Base-by-base conservation (phyloP, 1,140 invertebrate genomes). In the Formica selysi region DNA sequence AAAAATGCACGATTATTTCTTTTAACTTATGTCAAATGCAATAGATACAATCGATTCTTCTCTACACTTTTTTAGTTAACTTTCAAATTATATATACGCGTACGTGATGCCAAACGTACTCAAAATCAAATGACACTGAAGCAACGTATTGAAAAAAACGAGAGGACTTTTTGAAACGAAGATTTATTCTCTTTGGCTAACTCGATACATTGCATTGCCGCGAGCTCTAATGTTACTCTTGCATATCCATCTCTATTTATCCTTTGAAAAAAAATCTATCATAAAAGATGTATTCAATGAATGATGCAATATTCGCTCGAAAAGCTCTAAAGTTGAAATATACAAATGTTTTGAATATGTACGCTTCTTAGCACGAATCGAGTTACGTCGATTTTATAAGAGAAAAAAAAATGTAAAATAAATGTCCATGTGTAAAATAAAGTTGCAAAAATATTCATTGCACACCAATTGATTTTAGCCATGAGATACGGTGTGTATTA, bases 391-490 rank as follows among this genome's bases (percentile, higher is more conserved):
- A 68, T 0, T 51, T 51, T 51, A 19, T 51, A 19, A 51, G 11
- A 68, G 2, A n/a, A 29, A 29, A 19, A 8, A 57, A 51, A 73
- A 74, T 59, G 13, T 74, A 38, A 41, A 59, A 59, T 59, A 59
- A 74, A 48, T 48, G 13, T 74, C 32, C 36, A 0, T 38, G 51
- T 59, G 51, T 74, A 59, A 59, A 59, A 36, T 59, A 57, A 73
- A 38, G 38, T 59, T 6, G 13, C 13, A 38, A 41, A 57, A 73
- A 73, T 16, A 73, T 73, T 22, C 11, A 22, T 22, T 2, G 2
- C 26, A 48, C 1, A 1, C 19, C 57, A 19, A 51, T 38, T 26
- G 7, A 6, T 41, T 19, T 61, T 36, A 16, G 19, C 3, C 8
- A 8, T 19, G 36, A 76, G 26, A 76, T 26, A 26, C 10, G 13